Conservation (phyloP, 2,797 vertebrate genomes). For the Mormyrus hasselquistii region DNA sequence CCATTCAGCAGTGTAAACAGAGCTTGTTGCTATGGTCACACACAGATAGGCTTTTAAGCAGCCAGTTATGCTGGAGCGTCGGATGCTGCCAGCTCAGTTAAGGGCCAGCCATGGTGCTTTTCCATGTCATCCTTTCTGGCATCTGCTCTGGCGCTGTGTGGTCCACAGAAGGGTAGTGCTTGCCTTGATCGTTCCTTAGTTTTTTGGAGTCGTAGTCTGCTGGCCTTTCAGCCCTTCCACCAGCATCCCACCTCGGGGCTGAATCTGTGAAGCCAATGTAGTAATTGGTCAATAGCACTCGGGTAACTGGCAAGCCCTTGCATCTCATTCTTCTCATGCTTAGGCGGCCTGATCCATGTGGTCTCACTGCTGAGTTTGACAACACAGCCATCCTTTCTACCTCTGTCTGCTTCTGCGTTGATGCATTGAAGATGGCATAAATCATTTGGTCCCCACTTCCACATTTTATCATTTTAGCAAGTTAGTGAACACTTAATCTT, state of each 20-base stretch:
- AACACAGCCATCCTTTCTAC: background rate
- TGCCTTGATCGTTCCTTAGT: background rate
- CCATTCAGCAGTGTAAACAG: background rate
- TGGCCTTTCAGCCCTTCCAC: background rate
- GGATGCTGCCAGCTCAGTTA: background rate
- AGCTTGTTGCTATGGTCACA: conserved; percentile 2
- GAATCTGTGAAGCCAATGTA: background rate
- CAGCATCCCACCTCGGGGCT: background rate
- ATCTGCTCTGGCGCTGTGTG: background rate
- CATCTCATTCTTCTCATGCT: background rate
- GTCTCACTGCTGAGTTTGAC: background rate
- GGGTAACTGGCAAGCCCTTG: background rate
- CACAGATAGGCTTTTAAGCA: background rate
- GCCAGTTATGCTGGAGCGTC: background rate
- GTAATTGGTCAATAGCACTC: background rate
- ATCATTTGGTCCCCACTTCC: background rate
- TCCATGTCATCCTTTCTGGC: background rate
- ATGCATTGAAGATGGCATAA: background rate
- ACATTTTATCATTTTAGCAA: background rate
- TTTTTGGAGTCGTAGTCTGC: background rate
- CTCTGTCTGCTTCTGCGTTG: background rate
- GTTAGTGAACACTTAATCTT: background rate
- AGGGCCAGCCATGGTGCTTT: background rate
- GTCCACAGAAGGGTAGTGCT: background rate
- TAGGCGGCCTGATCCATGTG: background rate